Evolutionary conservation across 2,797 vertebrate species (phyloP).

Genomic region (Melanogrammus aeglefinus): DNA sequence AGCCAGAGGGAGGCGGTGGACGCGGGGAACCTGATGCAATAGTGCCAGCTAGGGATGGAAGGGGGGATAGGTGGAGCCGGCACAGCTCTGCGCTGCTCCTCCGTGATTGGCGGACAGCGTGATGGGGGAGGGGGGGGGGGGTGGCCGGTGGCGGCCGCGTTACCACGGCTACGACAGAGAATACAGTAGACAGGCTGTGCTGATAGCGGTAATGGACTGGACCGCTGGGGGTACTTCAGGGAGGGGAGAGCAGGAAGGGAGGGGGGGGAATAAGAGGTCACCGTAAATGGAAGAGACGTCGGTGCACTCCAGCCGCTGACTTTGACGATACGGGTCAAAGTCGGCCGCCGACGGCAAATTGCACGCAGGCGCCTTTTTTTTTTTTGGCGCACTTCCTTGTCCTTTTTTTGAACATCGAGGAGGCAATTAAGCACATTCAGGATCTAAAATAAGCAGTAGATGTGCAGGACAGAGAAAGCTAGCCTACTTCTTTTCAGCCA

Average conservation of each 20-base stretch:
- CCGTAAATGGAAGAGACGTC: conserved; percentile 35
- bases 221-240: conserved; percentile 56
- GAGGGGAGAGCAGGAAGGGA: conserved; percentile 23
- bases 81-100: conserved; percentile 41
- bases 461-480: not conserved
- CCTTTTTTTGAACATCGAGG: not conserved
- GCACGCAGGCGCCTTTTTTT: not conserved
- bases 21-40: conserved; percentile 64
- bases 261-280: conserved; percentile 45
- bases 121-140: not conserved
- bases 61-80: conserved; percentile 54
- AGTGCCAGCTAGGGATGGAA: conserved; percentile 76
- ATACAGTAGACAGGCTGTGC: conserved; percentile 53
- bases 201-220: conserved; percentile 60
- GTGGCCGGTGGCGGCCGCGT: conserved; percentile 16
- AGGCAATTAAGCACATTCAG: conserved; percentile 2
- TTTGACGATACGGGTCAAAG: conserved; percentile 7
- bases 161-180: conserved; percentile 23
- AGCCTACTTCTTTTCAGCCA: not conserved
- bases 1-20: conserved; percentile 32
- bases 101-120: conserved; percentile 49
- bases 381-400: not conserved
- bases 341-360: not conserved
- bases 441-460: conserved; percentile 1
- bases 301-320: not conserved